Evolutionary conservation across 2,113 vertebrate species (phyloP).

Genomic region (Trogon surrucura): DNA sequence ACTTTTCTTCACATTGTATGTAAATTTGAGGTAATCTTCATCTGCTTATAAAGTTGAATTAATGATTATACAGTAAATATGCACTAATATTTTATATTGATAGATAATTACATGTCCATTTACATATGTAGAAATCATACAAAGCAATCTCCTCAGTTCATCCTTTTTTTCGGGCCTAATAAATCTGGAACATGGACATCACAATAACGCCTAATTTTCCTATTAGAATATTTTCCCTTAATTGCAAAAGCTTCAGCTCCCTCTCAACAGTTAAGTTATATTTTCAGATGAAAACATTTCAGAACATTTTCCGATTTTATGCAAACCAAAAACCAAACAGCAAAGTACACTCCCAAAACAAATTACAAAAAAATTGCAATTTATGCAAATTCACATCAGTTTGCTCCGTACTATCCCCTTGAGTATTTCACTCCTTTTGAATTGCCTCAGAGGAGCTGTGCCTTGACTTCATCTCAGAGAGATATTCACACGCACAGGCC

Average conservation of each 20-base stretch:
- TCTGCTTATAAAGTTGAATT: constrained; percentile 74
- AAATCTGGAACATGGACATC: not conserved
- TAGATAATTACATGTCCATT: constrained; percentile 63
- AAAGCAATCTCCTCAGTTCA: constrained; percentile 65
- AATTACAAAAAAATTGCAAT: not conserved
- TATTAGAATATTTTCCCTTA: not conserved
- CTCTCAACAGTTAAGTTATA: not conserved
- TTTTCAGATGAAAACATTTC: not conserved
- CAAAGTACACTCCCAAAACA: not conserved
- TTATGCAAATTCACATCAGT: not conserved
- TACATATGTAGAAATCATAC: constrained; percentile 63
- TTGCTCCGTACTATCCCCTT: not conserved
- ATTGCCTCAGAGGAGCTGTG: not conserved
- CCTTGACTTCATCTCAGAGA: not conserved
- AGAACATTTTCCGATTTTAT: not conserved
- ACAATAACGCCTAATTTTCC: constrained; percentile 38
- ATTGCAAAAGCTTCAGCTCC: not conserved
- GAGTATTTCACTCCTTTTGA: not conserved
- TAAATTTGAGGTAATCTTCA: constrained; percentile 79
- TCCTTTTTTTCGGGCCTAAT: constrained; percentile 17
- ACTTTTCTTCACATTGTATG: constrained; percentile 79
- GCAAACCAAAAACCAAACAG: not conserved
- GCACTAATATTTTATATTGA: constrained; percentile 67
- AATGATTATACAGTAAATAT: constrained; percentile 76
- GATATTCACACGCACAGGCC: not conserved